Evolutionary conservation across 2,113 vertebrate genomes (phyloP).

Genomic region (Proteles cristata): DNA sequence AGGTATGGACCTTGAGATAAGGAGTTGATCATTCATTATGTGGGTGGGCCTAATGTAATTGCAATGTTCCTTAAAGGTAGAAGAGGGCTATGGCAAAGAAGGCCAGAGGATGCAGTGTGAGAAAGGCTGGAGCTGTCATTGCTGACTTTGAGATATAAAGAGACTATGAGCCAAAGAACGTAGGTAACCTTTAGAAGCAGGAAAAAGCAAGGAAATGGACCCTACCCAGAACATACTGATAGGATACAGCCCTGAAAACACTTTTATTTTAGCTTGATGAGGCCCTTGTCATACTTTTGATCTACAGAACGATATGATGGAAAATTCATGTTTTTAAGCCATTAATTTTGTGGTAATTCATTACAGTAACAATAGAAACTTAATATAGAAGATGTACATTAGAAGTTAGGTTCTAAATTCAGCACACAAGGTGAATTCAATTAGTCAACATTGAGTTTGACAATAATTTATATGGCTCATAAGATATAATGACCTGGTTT

Average conservation of each 20-base stretch:
- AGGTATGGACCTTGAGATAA: background rate
- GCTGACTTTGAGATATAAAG: background rate
- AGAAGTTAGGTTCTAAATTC: background rate
- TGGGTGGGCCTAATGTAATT: background rate
- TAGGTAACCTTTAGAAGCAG: background rate
- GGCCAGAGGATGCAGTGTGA: background rate
- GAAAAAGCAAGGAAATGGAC: background rate
- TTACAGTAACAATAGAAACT: background rate
- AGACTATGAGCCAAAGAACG: background rate
- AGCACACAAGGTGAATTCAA: background rate
- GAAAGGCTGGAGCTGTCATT: background rate
- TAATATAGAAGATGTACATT: background rate
- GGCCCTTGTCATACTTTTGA: background rate
- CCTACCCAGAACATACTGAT: background rate
- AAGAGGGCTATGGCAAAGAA: background rate
- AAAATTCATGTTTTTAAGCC: background rate
- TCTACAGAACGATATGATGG: background rate
- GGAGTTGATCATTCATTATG: background rate
- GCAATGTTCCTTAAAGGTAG: background rate
- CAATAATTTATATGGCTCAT: background rate
- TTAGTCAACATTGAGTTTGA: background rate
- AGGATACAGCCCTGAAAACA: background rate
- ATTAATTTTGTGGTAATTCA: background rate
- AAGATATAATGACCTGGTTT: background rate
- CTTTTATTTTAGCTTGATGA: background rate